Evolutionary conservation across 1,140 invertebrate species (phyloP).

Genomic region (Drosophila novamexicana): DNA sequence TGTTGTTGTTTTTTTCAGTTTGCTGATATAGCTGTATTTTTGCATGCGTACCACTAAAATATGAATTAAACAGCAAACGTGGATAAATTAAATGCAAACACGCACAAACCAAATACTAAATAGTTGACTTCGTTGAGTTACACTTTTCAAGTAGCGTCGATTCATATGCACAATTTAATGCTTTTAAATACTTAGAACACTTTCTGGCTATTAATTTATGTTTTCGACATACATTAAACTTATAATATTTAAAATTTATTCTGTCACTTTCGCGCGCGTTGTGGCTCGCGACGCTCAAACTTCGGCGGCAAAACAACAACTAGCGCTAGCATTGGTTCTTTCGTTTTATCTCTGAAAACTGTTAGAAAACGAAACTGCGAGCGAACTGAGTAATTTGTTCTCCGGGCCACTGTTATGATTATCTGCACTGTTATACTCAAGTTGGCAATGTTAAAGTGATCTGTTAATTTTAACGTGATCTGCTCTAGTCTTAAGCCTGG

Average conservation of each 20-base stretch:
- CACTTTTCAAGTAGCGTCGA: neutral
- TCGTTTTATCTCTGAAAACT: neutral
- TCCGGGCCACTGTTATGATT: neutral
- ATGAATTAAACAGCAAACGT: conserved; percentile 24
- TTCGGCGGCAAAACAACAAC: conserved; percentile 26
- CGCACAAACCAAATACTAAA: neutral
- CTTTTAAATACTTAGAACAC: conserved; percentile 3
- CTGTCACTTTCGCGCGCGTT: neutral
- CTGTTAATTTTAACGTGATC: neutral
- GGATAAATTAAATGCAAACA: conserved; percentile 17
- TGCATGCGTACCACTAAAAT: conserved; percentile 37
- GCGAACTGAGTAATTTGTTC: neutral
- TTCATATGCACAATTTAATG: neutral
- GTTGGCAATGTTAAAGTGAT: conserved; percentile 35
- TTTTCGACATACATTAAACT: conserved; percentile 15
- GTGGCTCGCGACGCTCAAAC: neutral
- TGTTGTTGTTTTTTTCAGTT: conserved; percentile 32
- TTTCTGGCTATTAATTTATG: conserved; percentile 9
- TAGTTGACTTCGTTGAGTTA: neutral
- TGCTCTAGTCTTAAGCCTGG: neutral
- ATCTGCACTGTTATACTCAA: conserved; percentile 30
- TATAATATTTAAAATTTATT: conserved; percentile 17
- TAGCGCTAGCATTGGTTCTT: conserved; percentile 5
- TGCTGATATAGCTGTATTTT: conserved; percentile 42
- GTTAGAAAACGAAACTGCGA: conserved; percentile 4